A percentile compares a stretch with the other conserved stretches of the same genome.
phyloP scores from a whole-genome alignment of 2,797 vertebrate species.

The Synaphobranchus kaupii region DNA sequence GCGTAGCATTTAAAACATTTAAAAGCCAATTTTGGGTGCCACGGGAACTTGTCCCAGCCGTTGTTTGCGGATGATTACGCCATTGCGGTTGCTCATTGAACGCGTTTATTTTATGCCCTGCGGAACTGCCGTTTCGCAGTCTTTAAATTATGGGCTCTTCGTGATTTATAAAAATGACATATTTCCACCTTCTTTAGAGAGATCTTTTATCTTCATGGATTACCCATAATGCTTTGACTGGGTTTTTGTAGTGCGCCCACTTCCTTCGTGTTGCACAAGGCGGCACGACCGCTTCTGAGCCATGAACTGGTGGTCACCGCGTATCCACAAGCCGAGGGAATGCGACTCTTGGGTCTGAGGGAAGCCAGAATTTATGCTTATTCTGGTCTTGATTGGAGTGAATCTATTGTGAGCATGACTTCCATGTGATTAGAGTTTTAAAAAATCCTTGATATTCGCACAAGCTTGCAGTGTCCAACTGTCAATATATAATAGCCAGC shows the following conservation, averaged over 20 bases:
- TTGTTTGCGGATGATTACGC: neutral
- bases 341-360: neutral
- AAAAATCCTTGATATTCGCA: neutral
- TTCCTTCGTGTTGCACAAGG: neutral
- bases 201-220: neutral
- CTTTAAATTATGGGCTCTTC: neutral
- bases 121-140: neutral
- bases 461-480: neutral
- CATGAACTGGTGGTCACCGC: neutral
- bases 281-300: neutral
- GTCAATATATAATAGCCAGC: neutral
- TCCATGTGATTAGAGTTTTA: too few species aligned
- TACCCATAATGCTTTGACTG: neutral
- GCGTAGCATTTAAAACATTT: too few species aligned
- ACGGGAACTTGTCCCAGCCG: neutral
- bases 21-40: neutral
- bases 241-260: neutral
- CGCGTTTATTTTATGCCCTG: neutral
- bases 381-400: neutral
- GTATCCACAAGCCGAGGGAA: neutral
- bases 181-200: neutral
- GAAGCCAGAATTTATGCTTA: neutral
- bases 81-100: neutral
- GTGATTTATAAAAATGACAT: neutral
- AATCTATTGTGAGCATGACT: neutral